phyloP scores from a whole-genome alignment of 2,888 invertebrate genomes.

The Endotricha flammealis region DNA sequence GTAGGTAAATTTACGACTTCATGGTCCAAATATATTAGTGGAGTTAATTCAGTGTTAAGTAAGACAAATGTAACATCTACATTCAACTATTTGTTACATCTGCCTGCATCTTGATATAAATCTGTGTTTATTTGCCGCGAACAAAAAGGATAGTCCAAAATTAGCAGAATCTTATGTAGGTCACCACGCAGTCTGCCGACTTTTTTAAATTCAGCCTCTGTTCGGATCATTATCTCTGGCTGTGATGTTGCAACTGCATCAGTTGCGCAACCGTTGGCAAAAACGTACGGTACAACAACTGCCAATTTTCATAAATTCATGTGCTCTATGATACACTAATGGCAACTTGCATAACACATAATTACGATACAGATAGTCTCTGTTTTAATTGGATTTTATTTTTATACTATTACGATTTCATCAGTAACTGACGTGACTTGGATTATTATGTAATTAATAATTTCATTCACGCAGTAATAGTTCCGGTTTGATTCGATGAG shows the following conservation, averaged over 20 bases:
- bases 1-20: no score
- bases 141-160: slow-evolving; percentile 37
- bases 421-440: slow-evolving; percentile 43
- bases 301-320: slow-evolving; percentile 33
- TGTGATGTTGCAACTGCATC: slow-evolving; percentile 52
- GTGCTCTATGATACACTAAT: slow-evolving; percentile 6
- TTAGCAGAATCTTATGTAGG: slow-evolving; percentile 44
- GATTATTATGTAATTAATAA: slow-evolving; percentile 48
- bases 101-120: slow-evolving; percentile 5
- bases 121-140: not conserved
- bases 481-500: slow-evolving; percentile 47
- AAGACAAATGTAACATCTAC: slow-evolving; percentile 11
- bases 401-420: slow-evolving; percentile 16
- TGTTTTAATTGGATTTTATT: slow-evolving; percentile 25
- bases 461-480: slow-evolving; percentile 41
- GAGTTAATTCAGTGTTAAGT: not conserved
- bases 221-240: slow-evolving; percentile 41
- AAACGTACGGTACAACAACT: slow-evolving; percentile 37
- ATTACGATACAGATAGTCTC: slow-evolving; percentile 3
- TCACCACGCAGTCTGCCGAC: slow-evolving; percentile 27
- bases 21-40: no score
- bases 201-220: slow-evolving; percentile 33
- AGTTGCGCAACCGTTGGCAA: slow-evolving; percentile 54
- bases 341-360: slow-evolving; percentile 5
- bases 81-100: slow-evolving; percentile 15